Conservation (phyloP, 2,888 invertebrate genomes). For the Idaea straminata region DNA sequence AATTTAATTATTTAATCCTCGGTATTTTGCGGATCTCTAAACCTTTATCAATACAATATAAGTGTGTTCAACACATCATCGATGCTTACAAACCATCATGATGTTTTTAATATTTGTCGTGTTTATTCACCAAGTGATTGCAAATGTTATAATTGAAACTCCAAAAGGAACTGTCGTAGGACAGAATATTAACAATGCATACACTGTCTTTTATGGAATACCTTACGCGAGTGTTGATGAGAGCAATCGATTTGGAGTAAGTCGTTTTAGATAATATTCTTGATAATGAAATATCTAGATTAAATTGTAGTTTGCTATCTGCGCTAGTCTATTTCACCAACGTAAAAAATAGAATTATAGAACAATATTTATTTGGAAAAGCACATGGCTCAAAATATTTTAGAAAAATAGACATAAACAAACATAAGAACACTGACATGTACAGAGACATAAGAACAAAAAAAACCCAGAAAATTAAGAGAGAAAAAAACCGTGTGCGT, state of each 20-base stretch:
- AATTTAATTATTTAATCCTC: background rate
- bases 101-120: slow-evolving; percentile 5
- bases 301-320: background rate
- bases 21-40: background rate
- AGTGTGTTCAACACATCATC: background rate
- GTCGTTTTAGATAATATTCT: slow-evolving; percentile 19
- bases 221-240: slow-evolving; percentile 55
- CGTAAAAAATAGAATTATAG: background rate
- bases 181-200: slow-evolving; percentile 38
- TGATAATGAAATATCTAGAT: background rate
- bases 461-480: too few relatives aligned
- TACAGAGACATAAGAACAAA: too few relatives aligned
- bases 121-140: background rate
- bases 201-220: slow-evolving; percentile 55
- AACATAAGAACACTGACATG: background rate
- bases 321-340: background rate
- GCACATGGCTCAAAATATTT: background rate
- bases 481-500: too few relatives aligned
- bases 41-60: background rate
- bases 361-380: background rate
- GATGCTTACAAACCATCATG: background rate
- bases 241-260: slow-evolving; percentile 58
- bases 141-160: slow-evolving; percentile 30
- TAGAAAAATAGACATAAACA: background rate
- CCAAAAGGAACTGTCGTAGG: slow-evolving; percentile 43